Base-by-base conservation (phyloP, 2,113 vertebrate species). In the Ardeotis arabs region DNA sequence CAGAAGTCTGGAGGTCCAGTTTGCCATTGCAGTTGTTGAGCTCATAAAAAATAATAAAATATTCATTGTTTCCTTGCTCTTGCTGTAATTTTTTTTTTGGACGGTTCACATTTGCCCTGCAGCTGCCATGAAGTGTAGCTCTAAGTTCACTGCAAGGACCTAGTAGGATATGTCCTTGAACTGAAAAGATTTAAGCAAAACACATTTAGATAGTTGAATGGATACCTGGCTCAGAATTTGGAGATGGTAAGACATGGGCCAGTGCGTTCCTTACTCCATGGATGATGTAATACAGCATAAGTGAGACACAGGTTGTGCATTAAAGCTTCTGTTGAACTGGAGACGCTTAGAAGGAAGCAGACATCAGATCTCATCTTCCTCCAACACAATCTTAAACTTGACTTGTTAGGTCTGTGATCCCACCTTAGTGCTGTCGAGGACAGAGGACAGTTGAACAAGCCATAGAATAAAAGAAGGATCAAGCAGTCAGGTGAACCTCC, bases 351-450 rank as follows among this genome's bases (percentile, higher is more conserved):
- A 44, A 79, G 68, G n/a, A 44, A 1, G 3, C 6, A 70, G 63
- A 27, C 29, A 45, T 22, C 37, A 37, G 16, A 27, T 21, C 68
- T 59, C n/a, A 62, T 10, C 6, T 60, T 50, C 37, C 33, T 86
- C 28, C 55, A 50, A 0, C 31, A 18, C 7, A 21, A 1, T 8
- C 35, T 18, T 3, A 21, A 27, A 44, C 16, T 19, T 5, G 12
- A 33, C 16, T 39, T 68, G 14, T 2, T 20, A 41, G 37, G 10
- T n/a, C 22, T 80, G 55, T 58, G 84, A 37, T 17, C 18, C 21
- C 68, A 22, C 45, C 66, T 80, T 0, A 0, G 22, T 14, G 47
- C 66, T 62, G 58, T 31, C 31, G 62, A 2, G 23, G 3, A 0
- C 1, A 29, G 56, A 12, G n/a, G 29, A 23, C 4, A 31, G 24